phyloP scores from a whole-genome alignment of 2,797 vertebrate genomes.

The Hippopotamyrus pictus region DNA sequence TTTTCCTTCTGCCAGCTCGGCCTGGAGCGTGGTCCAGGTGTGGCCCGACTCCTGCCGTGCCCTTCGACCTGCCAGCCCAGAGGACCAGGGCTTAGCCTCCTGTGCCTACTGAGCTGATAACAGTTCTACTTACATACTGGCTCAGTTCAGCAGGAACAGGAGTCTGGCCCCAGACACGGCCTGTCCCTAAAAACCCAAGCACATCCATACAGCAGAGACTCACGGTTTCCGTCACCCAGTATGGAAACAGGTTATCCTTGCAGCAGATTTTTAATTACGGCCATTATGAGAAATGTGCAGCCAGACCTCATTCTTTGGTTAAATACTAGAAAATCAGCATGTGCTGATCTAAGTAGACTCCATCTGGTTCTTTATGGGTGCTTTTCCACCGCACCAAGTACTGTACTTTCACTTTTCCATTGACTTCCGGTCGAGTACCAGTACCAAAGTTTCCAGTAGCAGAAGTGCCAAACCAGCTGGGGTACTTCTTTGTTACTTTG shows the following conservation, averaged over 20 bases:
- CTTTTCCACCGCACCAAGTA: not conserved
- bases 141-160: constrained; percentile 99
- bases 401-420: not conserved
- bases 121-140: constrained; percentile 96
- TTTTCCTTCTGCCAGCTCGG: not conserved
- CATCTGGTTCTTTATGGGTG: not conserved
- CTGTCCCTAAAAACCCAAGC: not conserved
- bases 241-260: not conserved
- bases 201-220: not conserved
- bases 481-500: not conserved
- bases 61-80: not conserved
- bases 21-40: not conserved
- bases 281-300: not conserved
- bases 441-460: not conserved
- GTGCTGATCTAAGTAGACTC: not conserved
- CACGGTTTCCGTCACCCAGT: not conserved
- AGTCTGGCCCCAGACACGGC: constrained; percentile 77
- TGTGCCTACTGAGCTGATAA: constrained; percentile 99
- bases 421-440: not conserved
- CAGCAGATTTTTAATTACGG: not conserved
- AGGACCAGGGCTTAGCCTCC: constrained; percentile 72
- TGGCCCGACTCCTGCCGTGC: not conserved
- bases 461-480: not conserved
- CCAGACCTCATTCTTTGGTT: not conserved
- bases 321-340: not conserved